A percentile compares a stretch with the other conserved stretches of the same genome.
phyloP scores from a whole-genome alignment of 2,797 vertebrate genomes.

The Lemur catta region DNA sequence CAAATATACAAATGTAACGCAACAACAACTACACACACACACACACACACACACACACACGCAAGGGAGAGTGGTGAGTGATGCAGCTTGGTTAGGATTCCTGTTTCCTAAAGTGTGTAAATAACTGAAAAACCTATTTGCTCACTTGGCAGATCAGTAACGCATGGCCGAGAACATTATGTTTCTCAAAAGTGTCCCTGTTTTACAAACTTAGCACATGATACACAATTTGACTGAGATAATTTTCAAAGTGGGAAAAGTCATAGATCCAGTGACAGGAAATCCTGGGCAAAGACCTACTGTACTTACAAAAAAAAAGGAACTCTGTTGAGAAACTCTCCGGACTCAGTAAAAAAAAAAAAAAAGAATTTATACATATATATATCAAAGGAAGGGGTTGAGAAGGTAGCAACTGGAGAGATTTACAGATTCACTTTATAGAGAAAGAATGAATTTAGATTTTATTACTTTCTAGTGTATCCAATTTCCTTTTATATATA shows the following conservation, averaged over 20 bases:
- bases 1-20: not conserved
- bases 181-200: conserved; percentile 90
- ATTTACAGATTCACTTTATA: conserved; percentile 39
- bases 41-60: not conserved
- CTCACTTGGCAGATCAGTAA: conserved; percentile 88
- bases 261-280: conserved; percentile 90
- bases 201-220: conserved; percentile 87
- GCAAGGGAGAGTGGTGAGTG: not conserved
- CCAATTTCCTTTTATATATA: not conserved
- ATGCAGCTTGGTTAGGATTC: not conserved
- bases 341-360: conserved; percentile 82
- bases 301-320: conserved; percentile 83
- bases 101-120: conserved; percentile 86
- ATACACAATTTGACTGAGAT: conserved; percentile 91
- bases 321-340: conserved; percentile 80
- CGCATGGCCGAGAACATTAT: conserved; percentile 90
- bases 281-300: conserved; percentile 82
- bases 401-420: not conserved
- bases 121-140: conserved; percentile 95
- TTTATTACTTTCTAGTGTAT: conserved; percentile 37
- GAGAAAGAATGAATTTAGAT: conserved; percentile 34
- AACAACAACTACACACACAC: not conserved
- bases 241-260: conserved; percentile 90
- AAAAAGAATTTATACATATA: conserved; percentile 63
- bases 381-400: conserved; percentile 78